These are phyloP conservation scores for Mamestra configurata DNA, from an alignment of 1,140 invertebrate species.

Conservation along the genomic window DNA sequence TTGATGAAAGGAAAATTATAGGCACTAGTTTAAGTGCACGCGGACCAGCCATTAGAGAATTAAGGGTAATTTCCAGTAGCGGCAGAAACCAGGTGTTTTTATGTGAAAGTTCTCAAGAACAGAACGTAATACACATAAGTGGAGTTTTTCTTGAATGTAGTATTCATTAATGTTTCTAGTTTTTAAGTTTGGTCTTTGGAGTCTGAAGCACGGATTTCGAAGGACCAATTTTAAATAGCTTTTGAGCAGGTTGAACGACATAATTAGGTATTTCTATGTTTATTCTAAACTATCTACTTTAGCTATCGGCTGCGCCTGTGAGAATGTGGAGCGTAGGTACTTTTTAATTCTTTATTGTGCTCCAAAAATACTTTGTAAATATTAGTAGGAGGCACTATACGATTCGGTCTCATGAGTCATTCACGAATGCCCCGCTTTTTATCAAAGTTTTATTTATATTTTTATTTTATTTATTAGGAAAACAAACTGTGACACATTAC, in stretches of 20 bases:
- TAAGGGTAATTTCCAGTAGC: conserved; percentile 12
- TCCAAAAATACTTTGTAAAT: too few species aligned
- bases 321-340: too few species aligned
- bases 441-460: too few species aligned
- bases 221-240: background rate
- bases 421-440: too few species aligned
- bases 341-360: too few species aligned
- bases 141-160: background rate
- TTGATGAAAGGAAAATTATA: conserved; percentile 1
- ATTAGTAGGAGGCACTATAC: too few species aligned
- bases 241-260: background rate
- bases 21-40: background rate
- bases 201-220: background rate
- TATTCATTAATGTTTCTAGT: conserved; percentile 3
- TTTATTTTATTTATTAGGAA: too few species aligned
- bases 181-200: conserved; percentile 11
- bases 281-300: too few species aligned
- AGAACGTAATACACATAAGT: background rate
- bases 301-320: too few species aligned
- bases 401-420: too few species aligned
- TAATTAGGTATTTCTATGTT: too few species aligned
- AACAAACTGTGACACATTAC: too few species aligned
- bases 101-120: conserved; percentile 1
- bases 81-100: conserved; percentile 20
- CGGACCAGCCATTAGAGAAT: conserved; percentile 14